A percentile compares a stretch with the other conserved stretches of the same genome.
These are phyloP conservation scores for Nyctalus aviator DNA, from an alignment of 2,797 vertebrate species.

Conservation along the genomic window DNA sequence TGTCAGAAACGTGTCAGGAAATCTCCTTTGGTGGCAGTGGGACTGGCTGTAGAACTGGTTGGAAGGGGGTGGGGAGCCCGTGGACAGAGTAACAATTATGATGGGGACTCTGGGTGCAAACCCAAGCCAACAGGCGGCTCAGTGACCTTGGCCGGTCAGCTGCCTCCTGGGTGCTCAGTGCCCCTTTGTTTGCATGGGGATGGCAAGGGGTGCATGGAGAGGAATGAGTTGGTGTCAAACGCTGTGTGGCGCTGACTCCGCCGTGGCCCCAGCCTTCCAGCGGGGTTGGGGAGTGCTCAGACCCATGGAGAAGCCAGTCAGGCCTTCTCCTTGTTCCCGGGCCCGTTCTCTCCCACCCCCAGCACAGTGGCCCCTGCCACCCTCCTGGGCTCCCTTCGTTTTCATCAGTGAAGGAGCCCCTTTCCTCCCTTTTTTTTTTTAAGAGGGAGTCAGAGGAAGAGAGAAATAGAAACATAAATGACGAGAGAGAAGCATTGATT, in stretches of 20 bases:
- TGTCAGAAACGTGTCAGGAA: background rate
- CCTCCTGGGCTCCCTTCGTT: background rate
- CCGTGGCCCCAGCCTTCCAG: accelerated
- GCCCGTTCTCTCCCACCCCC: background rate
- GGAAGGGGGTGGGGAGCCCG: background rate
- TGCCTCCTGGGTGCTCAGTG: background rate
- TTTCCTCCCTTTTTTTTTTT: background rate
- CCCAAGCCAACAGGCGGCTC: background rate
- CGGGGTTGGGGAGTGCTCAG: background rate
- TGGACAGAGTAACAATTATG: background rate
- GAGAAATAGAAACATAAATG: too few relatives aligned
- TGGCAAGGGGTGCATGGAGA: background rate
- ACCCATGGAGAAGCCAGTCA: background rate
- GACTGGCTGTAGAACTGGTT: background rate
- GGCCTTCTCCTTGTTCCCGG: background rate
- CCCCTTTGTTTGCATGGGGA: background rate
- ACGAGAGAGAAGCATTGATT: too few relatives aligned
- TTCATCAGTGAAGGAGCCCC: accelerated
- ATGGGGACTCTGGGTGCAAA: background rate
- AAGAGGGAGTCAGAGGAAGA: too few relatives aligned
- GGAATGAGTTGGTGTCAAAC: background rate
- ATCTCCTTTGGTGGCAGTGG: background rate
- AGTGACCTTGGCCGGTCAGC: background rate
- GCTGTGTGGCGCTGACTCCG: accelerated
- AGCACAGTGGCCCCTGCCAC: background rate